Evolutionary conservation across 35 echinoderm and acorn worm species (phyloP).

Genomic region (Nesometra sesokonis): DNA sequence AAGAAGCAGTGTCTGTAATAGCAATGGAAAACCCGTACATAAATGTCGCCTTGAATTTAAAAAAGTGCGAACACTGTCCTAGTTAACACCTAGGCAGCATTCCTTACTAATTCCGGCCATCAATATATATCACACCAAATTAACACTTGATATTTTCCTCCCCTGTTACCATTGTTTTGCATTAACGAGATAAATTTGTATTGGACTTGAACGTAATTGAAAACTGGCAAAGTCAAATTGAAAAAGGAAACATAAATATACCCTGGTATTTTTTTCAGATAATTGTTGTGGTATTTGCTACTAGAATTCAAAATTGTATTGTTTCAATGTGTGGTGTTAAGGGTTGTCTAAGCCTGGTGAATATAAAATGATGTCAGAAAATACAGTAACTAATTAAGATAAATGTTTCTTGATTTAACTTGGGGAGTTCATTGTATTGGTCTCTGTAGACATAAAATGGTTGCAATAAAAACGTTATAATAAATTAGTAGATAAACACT

Average conservation of each 20-base stretch:
- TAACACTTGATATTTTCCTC: not conserved
- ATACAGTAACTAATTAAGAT: not conserved
- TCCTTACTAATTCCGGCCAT: not conserved
- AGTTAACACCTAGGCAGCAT: not conserved
- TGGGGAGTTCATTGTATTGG: not conserved
- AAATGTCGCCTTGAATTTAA: no score
- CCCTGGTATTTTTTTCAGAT: not conserved
- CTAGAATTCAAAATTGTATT: not conserved
- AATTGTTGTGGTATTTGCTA: not conserved
- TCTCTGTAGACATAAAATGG: not conserved
- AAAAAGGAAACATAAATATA: not conserved
- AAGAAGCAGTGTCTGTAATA: no score
- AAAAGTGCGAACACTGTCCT: not conserved
- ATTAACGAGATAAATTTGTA: not conserved
- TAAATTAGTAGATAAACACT: not conserved
- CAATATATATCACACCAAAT: not conserved
- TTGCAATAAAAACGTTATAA: not conserved
- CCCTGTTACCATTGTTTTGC: not conserved
- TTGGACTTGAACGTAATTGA: not conserved
- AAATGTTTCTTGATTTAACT: not conserved
- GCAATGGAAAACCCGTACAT: no score
- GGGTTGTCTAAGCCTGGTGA: not conserved
- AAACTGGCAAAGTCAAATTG: not conserved
- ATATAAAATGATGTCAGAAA: not conserved
- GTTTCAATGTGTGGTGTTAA: not conserved